phyloP scores from a whole-genome alignment of 2,113 vertebrate species.

The Tor tambroides region DNA sequence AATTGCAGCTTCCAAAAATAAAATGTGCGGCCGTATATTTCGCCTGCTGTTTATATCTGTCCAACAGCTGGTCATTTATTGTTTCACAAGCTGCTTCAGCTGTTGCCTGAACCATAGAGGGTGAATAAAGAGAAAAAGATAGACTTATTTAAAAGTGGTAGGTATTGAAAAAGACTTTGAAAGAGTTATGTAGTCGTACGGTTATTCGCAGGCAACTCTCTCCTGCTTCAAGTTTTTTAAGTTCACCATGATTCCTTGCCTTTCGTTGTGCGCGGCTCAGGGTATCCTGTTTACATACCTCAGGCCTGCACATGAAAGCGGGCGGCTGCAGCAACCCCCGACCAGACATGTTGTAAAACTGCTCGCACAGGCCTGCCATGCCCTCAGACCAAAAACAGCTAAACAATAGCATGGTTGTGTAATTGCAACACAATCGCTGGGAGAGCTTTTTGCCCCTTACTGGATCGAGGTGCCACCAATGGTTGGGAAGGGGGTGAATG shows the following conservation, averaged over 20 bases:
- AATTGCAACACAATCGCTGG: constrained; percentile 46
- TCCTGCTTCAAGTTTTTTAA: constrained; percentile 20
- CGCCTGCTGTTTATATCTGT: constrained; percentile 31
- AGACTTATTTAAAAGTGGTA: neutral
- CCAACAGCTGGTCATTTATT: constrained; percentile 51
- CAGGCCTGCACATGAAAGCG: constrained; percentile 56
- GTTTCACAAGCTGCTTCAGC: constrained; percentile 43
- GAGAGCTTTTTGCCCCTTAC: constrained; percentile 1
- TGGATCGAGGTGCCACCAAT: constrained; percentile 22
- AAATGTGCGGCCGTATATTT: constrained; percentile 24
- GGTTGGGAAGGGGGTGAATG: neutral
- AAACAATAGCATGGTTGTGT: constrained; percentile 62
- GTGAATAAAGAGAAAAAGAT: constrained; percentile 5
- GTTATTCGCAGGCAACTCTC: neutral
- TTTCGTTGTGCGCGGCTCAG: constrained; percentile 32
- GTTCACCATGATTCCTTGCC: constrained; percentile 28
- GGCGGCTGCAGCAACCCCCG: constrained; percentile 21
- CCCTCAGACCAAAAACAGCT: constrained; percentile 44
- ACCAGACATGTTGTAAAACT: constrained; percentile 57
- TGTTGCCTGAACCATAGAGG: constrained; percentile 22
- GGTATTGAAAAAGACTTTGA: no score
- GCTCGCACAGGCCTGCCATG: constrained; percentile 55
- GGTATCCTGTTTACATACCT: constrained; percentile 65
- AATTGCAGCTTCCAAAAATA: constrained; percentile 50
- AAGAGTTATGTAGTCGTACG: neutral